phyloP scores from a whole-genome alignment of 2,113 vertebrate species.

The Glaucomys volans region DNA sequence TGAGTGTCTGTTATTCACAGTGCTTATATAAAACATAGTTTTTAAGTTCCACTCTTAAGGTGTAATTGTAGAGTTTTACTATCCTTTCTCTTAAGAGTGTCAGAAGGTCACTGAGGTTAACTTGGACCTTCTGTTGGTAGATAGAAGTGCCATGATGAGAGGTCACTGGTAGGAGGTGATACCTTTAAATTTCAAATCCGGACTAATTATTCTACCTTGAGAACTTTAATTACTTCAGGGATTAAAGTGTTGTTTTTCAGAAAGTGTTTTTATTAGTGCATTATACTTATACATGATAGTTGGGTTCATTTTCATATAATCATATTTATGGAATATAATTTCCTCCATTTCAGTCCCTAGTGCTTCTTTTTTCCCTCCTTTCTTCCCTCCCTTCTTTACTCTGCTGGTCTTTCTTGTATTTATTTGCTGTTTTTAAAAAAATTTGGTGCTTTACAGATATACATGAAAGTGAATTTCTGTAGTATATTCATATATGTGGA shows the following conservation, averaged over 20 bases:
- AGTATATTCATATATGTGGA: no score
- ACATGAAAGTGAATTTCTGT: no score
- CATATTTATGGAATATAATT: no score
- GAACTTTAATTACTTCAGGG: background rate
- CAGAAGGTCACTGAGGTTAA: background rate
- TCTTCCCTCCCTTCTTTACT: no score
- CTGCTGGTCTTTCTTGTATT: no score
- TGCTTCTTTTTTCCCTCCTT: no score
- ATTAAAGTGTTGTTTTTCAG: background rate
- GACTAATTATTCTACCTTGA: background rate
- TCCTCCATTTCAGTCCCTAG: no score
- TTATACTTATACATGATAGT: no score
- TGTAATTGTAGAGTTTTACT: background rate
- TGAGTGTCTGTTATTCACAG: background rate
- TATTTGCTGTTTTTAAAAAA: no score
- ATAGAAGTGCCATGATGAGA: background rate
- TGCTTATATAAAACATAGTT: background rate
- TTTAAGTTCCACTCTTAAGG: background rate
- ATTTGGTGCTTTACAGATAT: no score
- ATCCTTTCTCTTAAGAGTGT: background rate
- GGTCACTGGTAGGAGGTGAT: background rate
- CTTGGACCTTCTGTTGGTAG: background rate
- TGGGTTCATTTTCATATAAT: no score
- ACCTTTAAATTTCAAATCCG: background rate
- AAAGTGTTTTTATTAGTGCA: no score